phyloP scores from a whole-genome alignment of 2,113 vertebrate species.

The Picathartes gymnocephalus region DNA sequence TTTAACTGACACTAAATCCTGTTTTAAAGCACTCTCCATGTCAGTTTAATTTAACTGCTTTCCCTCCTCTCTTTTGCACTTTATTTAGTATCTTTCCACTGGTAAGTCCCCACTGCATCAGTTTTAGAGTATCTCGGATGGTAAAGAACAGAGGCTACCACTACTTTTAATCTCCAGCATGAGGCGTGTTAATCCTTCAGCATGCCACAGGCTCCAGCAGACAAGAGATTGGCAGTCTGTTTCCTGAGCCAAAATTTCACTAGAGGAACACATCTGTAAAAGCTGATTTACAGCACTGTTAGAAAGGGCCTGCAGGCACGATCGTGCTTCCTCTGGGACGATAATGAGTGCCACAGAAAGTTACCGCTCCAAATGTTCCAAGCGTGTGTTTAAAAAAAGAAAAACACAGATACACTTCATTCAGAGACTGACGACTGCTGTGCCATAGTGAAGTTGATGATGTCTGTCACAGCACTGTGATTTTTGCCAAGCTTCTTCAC shows the following conservation, averaged over 20 bases:
- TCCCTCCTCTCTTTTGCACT: background rate
- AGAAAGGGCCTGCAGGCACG: background rate
- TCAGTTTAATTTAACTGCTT: background rate
- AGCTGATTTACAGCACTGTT: background rate
- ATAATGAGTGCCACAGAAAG: background rate
- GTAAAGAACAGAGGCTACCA: background rate
- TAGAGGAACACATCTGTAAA: background rate
- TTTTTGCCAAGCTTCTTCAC: constrained; percentile 16
- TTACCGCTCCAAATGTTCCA: background rate
- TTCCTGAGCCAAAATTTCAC: background rate
- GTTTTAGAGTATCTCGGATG: background rate
- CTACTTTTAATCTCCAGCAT: background rate
- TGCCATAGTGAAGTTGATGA: background rate
- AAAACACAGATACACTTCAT: background rate
- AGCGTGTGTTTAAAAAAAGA: background rate
- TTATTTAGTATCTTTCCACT: background rate
- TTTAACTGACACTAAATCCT: background rate
- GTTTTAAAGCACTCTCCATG: background rate
- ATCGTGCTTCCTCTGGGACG: accelerated
- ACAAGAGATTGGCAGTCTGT: background rate
- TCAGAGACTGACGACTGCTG: background rate
- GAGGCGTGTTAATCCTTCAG: background rate
- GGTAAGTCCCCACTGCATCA: background rate
- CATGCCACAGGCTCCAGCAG: background rate
- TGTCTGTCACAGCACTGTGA: background rate